Percentiles rank a stretch among this genome's conserved stretches.
Conservation (phyloP, 2,797 vertebrate species). For the Acipenser oxyrinchus region DNA sequence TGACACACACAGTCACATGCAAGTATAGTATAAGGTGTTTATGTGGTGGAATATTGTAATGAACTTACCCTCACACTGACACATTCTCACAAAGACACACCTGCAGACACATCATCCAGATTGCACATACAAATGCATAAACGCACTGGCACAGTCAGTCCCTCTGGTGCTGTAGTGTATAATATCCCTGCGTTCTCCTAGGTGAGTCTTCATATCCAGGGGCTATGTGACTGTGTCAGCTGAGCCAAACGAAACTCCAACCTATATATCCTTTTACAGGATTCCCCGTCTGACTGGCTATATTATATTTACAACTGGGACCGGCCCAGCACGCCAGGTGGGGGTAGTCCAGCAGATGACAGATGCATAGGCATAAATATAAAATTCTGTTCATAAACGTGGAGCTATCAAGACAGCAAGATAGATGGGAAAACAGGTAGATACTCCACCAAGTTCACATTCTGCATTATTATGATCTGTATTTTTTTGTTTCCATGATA, state of each 20-base stretch:
- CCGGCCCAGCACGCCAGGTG: not conserved
- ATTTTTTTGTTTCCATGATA: too few relatives aligned
- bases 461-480: too few relatives aligned
- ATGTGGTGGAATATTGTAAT: not conserved
- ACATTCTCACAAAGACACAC: not conserved
- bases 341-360: not conserved
- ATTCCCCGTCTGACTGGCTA: not conserved
- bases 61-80: not conserved
- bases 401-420: too few relatives aligned
- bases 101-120: too few relatives aligned
- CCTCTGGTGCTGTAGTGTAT: not conserved
- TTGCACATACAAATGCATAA: too few relatives aligned
- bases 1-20: too few relatives aligned
- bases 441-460: too few relatives aligned
- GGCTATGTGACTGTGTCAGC: not conserved
- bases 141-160: too few relatives aligned
- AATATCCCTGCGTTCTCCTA: not conserved
- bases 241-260: not conserved
- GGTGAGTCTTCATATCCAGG: not conserved
- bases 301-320: not conserved
- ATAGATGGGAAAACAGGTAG: too few relatives aligned
- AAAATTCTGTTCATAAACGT: constrained; percentile 1
- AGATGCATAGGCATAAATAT: not conserved
- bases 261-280: not conserved
- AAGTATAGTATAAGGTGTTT: not conserved